Evolutionary conservation across 2,797 vertebrate species (phyloP).

Genomic region (Mareca strepera): DNA sequence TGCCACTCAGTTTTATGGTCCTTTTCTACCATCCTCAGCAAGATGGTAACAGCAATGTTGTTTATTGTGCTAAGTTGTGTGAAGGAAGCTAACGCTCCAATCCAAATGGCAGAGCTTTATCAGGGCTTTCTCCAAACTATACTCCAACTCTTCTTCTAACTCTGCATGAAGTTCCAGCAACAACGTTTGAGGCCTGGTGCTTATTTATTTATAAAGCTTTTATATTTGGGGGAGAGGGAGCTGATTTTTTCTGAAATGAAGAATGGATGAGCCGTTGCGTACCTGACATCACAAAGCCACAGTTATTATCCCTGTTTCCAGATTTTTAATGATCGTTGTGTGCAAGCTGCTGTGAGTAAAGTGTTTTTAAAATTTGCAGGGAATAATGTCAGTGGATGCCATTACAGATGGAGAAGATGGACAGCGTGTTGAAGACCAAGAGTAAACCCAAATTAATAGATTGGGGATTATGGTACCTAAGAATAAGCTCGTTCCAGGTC

Average conservation of each 20-base stretch:
- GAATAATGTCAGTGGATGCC: background rate
- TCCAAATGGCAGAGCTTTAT: background rate
- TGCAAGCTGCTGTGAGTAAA: background rate
- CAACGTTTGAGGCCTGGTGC: background rate
- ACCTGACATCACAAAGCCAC: background rate
- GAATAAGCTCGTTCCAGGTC: background rate
- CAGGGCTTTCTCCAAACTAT: background rate
- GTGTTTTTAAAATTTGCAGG: background rate
- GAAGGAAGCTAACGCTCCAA: background rate
- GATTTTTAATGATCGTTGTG: background rate
- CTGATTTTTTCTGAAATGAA: background rate
- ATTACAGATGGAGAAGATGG: background rate
- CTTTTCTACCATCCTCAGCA: background rate
- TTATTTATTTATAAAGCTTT: background rate
- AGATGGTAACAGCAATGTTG: background rate
- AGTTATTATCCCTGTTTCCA: background rate
- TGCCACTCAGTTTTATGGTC: background rate
- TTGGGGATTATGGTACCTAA: background rate
- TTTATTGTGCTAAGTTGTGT: background rate
- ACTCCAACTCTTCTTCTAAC: background rate
- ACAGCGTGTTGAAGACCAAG: background rate
- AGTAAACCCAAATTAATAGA: background rate
- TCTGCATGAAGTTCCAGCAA: background rate
- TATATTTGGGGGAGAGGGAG: background rate
- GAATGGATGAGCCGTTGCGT: background rate